A percentile compares a stretch with the other conserved stretches of the same genome.
Conservation (phyloP, 2,797 vertebrate genomes). For the Sebastes variabilis region DNA sequence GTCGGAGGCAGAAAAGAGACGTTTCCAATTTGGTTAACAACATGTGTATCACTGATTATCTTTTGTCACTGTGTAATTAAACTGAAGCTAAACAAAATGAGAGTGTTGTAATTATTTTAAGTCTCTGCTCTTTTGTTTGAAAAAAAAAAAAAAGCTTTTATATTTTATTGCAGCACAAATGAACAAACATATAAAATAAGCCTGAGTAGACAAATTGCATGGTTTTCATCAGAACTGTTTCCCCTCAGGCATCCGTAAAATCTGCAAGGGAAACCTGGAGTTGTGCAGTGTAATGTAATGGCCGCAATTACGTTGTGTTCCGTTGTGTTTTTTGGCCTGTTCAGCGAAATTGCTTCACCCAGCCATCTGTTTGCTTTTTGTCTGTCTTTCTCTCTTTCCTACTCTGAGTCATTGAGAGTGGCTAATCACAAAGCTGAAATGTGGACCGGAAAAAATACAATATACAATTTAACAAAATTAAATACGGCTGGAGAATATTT, state of each 20-base stretch:
- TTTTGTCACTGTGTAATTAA: conserved; percentile 50
- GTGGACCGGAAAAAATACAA: conserved; percentile 12
- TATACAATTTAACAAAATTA: conserved; percentile 37
- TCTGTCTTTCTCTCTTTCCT: conserved; percentile 19
- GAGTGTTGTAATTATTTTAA: conserved; percentile 31
- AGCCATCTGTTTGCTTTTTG: conserved; percentile 59
- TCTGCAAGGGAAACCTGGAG: conserved; percentile 47
- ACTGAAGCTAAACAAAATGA: conserved; percentile 36
- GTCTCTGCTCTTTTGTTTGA: conserved; percentile 21
- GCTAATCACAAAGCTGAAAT: conserved; percentile 36
- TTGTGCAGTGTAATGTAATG: conserved; percentile 45
- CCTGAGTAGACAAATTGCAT: conserved; percentile 34
- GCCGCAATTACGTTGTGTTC: conserved; percentile 52
- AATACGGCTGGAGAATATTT: conserved; percentile 2
- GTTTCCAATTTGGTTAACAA: conserved; percentile 15
- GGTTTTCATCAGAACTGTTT: conserved; percentile 34
- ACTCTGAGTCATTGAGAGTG: conserved; percentile 15
- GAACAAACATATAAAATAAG: conserved; percentile 25
- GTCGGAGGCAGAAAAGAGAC: background rate
- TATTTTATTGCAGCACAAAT: conserved; percentile 19
- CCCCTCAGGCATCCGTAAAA: conserved; percentile 38
- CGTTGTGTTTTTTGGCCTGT: conserved; percentile 57
- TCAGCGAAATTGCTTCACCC: conserved; percentile 48
- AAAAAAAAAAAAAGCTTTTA: background rate
- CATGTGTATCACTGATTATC: conserved; percentile 9